These are phyloP conservation scores for Tragelaphus strepsiceros DNA, from an alignment of 2,113 vertebrate genomes.

Conservation along the genomic window DNA sequence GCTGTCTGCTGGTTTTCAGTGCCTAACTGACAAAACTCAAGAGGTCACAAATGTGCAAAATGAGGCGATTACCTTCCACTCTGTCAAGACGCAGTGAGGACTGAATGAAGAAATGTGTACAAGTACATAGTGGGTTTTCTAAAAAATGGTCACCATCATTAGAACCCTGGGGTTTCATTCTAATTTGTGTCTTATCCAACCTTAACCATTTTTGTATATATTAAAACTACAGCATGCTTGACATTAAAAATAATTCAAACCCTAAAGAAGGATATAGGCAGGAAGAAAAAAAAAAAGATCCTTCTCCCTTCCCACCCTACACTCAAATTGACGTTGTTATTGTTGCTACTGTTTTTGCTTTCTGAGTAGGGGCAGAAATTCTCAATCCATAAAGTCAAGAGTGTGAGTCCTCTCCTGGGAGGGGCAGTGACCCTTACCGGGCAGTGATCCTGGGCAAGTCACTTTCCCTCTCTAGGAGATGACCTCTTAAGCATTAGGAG, in stretches of 20 bases:
- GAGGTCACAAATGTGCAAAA: neutral
- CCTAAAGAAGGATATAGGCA: neutral
- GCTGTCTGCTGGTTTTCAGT: neutral
- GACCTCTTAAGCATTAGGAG: neutral
- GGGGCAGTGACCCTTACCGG: neutral
- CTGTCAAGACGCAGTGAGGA: neutral
- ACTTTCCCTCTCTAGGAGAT: neutral
- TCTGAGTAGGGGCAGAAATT: neutral
- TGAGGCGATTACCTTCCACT: neutral
- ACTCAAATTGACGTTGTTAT: accelerated
- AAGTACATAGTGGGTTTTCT: too few species aligned
- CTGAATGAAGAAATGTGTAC: neutral
- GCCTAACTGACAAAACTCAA: neutral
- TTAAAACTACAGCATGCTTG: neutral
- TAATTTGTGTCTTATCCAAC: neutral
- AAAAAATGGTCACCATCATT: neutral
- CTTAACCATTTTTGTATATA: neutral
- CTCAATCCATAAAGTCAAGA: neutral
- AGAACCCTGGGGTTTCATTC: neutral
- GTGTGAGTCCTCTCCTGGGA: neutral
- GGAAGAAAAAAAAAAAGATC: too few species aligned
- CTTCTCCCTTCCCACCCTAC: neutral
- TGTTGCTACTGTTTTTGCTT: neutral
- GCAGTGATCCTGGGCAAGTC: neutral
- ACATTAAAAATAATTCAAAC: neutral